Base-by-base conservation (phyloP, 2,113 vertebrate genomes). In the Isichthys henryi region DNA sequence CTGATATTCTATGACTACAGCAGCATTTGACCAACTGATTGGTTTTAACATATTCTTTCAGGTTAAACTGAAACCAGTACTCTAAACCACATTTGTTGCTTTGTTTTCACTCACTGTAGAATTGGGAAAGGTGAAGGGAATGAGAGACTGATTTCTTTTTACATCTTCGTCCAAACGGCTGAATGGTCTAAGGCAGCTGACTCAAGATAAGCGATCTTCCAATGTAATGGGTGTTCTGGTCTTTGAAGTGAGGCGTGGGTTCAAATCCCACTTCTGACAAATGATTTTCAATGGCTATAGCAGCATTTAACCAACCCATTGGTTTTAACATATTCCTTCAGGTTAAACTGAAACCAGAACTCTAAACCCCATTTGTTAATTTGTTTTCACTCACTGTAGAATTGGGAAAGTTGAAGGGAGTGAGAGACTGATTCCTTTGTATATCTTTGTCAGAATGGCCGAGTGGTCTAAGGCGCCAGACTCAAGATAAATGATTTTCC, bases 391-490 rank as follows among this genome's bases (percentile, higher is more conserved):
- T 27, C 58, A 8, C n/a, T n/a, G 58, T 27, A 66, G 1, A 8
- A 27, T 9, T n/a, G n/a, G 58, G 3, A 66, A 66, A 66, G 8
- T 6, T 27, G 58, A 9, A 27, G 8, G 58, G 0, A 15, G 10
- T 27, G 23, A 66, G 58, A 66, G 4, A n/a, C n/a, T n/a, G n/a
- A n/a, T n/a, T n/a, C n/a, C n/a, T n/a, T n/a, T n/a, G n/a, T n/a
- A n/a, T n/a, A n/a, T n/a, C n/a, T n/a, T n/a, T n/a, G n/a, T n/a
- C n/a, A 93, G 94, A 91, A 94, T 94, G 93, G 93, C 93, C 90
- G 92, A 95, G 94, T 43, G 94, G 93, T 95, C 93, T 93, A 94
- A 91, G 88, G 90, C 90, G 88, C 93, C 92, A 92, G 92, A 92
- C 91, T 95, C 92, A 94, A 94, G 91, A 91, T 1, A 53, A 39